Conservation (phyloP, 2,888 invertebrate genomes). For the Leptinotarsa peninsularis region DNA sequence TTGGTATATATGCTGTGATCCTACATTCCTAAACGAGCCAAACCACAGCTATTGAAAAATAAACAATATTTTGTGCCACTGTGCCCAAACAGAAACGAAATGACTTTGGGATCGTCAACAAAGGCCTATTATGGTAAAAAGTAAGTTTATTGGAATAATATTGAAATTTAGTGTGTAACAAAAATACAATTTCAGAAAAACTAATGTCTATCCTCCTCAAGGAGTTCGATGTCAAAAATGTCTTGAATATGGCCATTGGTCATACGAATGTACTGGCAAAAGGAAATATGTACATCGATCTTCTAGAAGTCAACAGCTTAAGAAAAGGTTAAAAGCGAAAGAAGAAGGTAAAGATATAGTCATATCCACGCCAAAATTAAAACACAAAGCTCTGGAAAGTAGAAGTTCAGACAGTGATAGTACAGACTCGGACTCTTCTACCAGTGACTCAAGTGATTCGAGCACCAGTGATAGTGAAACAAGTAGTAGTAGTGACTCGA, state of each 20-base stretch:
- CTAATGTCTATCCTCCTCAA: conserved; percentile 76
- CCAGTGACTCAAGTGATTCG: conserved; percentile 44
- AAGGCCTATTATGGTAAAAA: conserved; percentile 41
- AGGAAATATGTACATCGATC: conserved; percentile 87
- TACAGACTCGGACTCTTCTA: conserved; percentile 39
- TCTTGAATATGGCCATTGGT: conserved; percentile 93
- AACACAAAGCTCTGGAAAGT: conserved; percentile 41
- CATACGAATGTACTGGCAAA: conserved; percentile 92
- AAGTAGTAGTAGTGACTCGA: conserved; percentile 41
- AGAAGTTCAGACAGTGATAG: conserved; percentile 38
- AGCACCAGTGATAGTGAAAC: conserved; percentile 35
- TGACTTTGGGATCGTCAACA: conserved; percentile 39
- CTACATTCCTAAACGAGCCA: too few relatives aligned
- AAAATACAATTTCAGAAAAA: conserved; percentile 68
- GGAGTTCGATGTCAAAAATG: conserved; percentile 93
- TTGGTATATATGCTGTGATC: too few relatives aligned
- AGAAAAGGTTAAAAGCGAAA: conserved; percentile 72
- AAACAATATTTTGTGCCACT: too few relatives aligned
- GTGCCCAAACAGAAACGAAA: conserved; percentile 1
- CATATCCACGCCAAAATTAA: conserved; percentile 27
- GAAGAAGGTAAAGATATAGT: conserved; percentile 51
- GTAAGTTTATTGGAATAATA: conserved; percentile 28
- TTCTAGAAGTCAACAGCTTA: conserved; percentile 84
- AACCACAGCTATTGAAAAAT: too few relatives aligned
- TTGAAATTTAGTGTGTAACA: conserved; percentile 4